A percentile compares a stretch with the other conserved stretches of the same genome.
phyloP scores from a whole-genome alignment of 2,113 vertebrate species.

The Acanthisitta chloris region DNA sequence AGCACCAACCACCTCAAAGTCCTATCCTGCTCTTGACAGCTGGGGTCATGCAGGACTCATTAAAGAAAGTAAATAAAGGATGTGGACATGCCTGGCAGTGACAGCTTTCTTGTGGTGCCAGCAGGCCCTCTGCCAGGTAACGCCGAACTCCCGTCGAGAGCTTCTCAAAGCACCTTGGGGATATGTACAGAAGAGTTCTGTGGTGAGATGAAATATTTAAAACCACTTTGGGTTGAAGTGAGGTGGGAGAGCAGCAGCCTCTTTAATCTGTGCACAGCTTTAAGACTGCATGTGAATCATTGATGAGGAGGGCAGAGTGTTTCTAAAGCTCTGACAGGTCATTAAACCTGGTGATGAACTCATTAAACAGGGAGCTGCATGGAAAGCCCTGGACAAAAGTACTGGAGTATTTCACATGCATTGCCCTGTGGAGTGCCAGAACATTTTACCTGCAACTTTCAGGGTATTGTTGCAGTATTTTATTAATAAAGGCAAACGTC shows the following conservation, averaged over 20 bases:
- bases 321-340: slow-evolving; percentile 58
- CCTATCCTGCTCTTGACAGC: not conserved
- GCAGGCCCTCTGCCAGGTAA: slow-evolving; percentile 21
- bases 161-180: slow-evolving; percentile 1
- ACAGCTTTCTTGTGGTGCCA: slow-evolving; percentile 7
- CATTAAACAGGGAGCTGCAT: slow-evolving; percentile 31
- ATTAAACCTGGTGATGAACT: slow-evolving; percentile 50
- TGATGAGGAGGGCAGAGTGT: slow-evolving; percentile 56
- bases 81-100: not conserved
- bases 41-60: not conserved
- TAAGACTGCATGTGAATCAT: slow-evolving; percentile 52
- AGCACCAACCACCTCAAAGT: not conserved
- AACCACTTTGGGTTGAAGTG: slow-evolving; percentile 23
- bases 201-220: slow-evolving; percentile 63
- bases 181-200: slow-evolving; percentile 41
- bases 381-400: slow-evolving; percentile 6
- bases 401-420: not conserved
- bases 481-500: not conserved
- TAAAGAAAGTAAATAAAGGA: slow-evolving; percentile 41
- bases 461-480: not conserved
- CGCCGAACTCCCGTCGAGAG: not conserved
- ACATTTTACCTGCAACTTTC: not conserved
- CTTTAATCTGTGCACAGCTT: slow-evolving; percentile 59
- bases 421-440: not conserved
- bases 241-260: slow-evolving; percentile 35